Evolutionary conservation across 2,797 vertebrate species (phyloP).

Genomic region (Rhabdophis nuchalis): DNA sequence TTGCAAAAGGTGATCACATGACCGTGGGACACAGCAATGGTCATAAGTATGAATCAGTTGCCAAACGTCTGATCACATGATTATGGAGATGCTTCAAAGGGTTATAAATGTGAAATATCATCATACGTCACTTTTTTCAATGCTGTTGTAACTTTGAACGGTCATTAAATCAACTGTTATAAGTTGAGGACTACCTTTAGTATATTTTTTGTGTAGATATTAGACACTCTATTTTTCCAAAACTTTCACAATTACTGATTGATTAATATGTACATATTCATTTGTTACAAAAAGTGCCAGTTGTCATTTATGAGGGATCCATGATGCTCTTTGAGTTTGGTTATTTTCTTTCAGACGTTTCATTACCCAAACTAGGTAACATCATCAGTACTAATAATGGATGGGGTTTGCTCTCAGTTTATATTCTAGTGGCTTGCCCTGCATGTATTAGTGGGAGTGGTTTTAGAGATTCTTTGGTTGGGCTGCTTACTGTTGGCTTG

Average conservation of each 20-base stretch:
- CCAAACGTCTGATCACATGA: not conserved
- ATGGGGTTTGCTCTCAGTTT: not conserved
- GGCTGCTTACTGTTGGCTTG: not conserved
- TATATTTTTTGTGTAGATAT: not conserved
- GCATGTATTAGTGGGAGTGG: not conserved
- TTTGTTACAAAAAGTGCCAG: not conserved
- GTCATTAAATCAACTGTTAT: not conserved
- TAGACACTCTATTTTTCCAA: not conserved
- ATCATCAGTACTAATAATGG: not conserved
- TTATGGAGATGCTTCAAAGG: not conserved
- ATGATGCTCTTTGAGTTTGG: not conserved
- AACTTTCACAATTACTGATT: not conserved
- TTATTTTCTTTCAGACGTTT: not conserved
- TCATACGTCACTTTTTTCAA: not conserved
- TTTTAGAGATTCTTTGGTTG: not conserved
- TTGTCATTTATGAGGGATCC: not conserved
- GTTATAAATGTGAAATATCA: not conserved
- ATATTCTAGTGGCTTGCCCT: not conserved
- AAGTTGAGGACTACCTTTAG: not conserved
- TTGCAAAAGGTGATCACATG: not conserved
- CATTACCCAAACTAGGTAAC: not conserved
- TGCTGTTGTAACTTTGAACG: not conserved
- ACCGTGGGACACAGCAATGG: not conserved
- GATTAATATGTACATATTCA: not conserved
- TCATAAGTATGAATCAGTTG: not conserved